Base-by-base conservation (phyloP, 2,888 invertebrate genomes). In the Volucella zonaria region DNA sequence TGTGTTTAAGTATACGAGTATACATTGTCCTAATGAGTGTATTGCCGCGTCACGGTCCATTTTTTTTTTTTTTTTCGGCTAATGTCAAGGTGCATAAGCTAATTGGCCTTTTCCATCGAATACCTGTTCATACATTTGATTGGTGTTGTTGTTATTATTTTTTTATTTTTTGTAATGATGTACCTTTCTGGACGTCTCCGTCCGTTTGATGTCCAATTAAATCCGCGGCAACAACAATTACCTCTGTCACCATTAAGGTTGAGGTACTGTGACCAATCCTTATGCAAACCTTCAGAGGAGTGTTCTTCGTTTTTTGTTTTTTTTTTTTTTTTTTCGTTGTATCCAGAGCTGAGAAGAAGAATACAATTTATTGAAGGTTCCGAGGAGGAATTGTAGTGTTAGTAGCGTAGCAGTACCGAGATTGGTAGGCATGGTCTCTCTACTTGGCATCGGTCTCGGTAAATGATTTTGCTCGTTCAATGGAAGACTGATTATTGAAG, bases 381-480 rank as follows among this genome's bases (percentile, higher is more conserved):
- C 49, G n/a, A 40, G 14, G 40, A 18, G 45, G 38, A 43, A 49
- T 47, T 23, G 43, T 38, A 52, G 31, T 31, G 31, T 31, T 31
- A 31, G 31, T 18, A 18, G 2, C 18, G 18, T 18, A 18, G 1
- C 18, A 18, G 18, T 51, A 61, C 14, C 40, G 18, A 42, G 56
- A 52, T 15, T 45, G 52, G 54, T 38, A 23, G 52, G 18, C 38
- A 31, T 59, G 38, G 52, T 43, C 31, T 81, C 78, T 81, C 78
- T 74, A 68, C 71, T 80, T 87, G 70, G 78, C 76, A 86, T 90
- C 88, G 90, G 91, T 91, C 91, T 90, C 92, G 92, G 91, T 91
- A 91, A 91, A 91, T 92, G 91, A 91, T 91, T 92, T 92, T 91
- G 91, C 89, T 91, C 91, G 89, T 91, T 91, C 92, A 92, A 92